Base-by-base conservation (phyloP, 2,888 invertebrate species). In the Helobdella robusta region DNA sequence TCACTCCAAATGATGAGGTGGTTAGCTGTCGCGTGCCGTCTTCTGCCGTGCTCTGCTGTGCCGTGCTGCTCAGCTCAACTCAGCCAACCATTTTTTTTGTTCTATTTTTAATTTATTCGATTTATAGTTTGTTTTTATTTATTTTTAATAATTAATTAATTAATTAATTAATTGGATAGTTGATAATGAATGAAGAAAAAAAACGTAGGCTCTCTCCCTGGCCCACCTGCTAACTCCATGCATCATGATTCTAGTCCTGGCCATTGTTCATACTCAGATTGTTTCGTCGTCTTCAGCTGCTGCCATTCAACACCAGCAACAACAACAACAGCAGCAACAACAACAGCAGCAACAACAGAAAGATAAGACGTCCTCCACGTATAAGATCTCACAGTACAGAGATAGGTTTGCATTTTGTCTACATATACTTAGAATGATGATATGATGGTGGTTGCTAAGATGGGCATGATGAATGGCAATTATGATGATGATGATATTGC, bases 231-330 rank as follows among this genome's bases (percentile, higher is more conserved):
- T 87, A 32, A 84, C 87, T 72, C 89, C 89, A 2, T 81, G 85
- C 70, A 81, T 85, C 59, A 84, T 89, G 81, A 86, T 88, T 83
- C 81, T 89, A 74, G 81, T 86, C 60, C 81, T 89, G 68, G 87
- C 87, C 72, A 81, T 87, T 64, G 85, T 89, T 68, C 89, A 89
- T 77, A 88, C 89, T 0, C 88, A 88, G 80, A 89, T 89, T 25
- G 59, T 58, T 40, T 66, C 66, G 20, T 54, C 59, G 2, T 25
- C 36, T 6, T 65, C 35, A 25, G 48, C 40, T n/a, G n/a, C n/a
- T n/a, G n/a, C n/a, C n/a, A n/a, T 28, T 58, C 48, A 44, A 11
- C 63, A 28, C 61, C 52, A 20, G 30, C 60, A 23, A 44, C 62
- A 44, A 34, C 62, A 2, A 34, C 32, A 5, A 32, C 62, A 20